phyloP scores from a whole-genome alignment of 1,140 invertebrate species.

The Colletes latitarsis region DNA sequence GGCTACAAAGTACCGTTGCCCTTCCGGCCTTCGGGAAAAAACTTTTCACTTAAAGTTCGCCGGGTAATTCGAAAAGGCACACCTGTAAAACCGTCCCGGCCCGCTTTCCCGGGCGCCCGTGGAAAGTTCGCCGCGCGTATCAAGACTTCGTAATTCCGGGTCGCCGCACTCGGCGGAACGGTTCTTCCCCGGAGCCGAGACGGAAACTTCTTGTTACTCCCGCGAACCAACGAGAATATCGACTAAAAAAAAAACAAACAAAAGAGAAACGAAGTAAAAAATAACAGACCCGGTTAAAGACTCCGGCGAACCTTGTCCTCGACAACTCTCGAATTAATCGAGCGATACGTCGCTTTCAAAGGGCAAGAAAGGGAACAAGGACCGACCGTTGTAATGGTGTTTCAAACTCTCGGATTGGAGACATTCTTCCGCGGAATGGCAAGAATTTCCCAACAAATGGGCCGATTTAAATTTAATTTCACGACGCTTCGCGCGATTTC shows the following conservation, averaged over 20 bases:
- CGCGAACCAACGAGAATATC: neutral
- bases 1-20: neutral
- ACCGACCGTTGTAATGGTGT: neutral
- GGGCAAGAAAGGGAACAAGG: neutral
- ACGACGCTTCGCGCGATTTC: no score
- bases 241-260: neutral
- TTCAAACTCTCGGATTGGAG: neutral
- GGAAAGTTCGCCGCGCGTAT: neutral
- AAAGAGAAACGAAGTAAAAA: neutral
- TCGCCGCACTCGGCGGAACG: neutral
- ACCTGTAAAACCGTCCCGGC: neutral
- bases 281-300: neutral
- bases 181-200: neutral
- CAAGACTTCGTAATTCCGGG: neutral
- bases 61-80: slow-evolving; percentile 11
- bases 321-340: slow-evolving; percentile 11
- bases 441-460: neutral
- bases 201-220: neutral
- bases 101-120: neutral
- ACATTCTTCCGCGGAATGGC: neutral
- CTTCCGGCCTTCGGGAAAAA: neutral
- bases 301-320: neutral
- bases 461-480: no score
- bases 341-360: neutral
- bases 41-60: slow-evolving; percentile 26